Evolutionary conservation across 2,888 invertebrate genomes (phyloP).

Genomic region (Parasteatoda lunata): DNA sequence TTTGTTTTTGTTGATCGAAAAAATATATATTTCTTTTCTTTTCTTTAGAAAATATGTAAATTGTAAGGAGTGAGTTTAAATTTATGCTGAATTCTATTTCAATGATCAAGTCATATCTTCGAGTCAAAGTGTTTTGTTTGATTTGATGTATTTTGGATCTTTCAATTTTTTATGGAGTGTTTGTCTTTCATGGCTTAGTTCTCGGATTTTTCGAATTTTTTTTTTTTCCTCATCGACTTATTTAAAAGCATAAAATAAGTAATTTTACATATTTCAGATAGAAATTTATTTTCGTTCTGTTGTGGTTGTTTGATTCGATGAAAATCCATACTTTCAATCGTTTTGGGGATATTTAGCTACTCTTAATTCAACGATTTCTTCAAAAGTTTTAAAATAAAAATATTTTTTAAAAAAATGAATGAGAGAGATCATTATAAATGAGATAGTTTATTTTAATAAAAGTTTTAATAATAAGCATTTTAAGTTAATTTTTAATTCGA

Average conservation of each 20-base stretch:
- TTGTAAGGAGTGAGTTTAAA: slow-evolving; percentile 41
- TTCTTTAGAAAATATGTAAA: slow-evolving; percentile 56
- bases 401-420: too few relatives aligned
- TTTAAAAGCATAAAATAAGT: background rate
- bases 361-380: too few relatives aligned
- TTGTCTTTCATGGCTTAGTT: slow-evolving; percentile 41
- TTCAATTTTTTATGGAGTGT: slow-evolving; percentile 36
- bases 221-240: background rate
- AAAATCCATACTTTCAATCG: too few relatives aligned
- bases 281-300: too few relatives aligned
- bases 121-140: slow-evolving; percentile 52
- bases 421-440: too few relatives aligned
- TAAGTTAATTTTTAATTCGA: too few relatives aligned
- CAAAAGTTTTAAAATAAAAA: too few relatives aligned
- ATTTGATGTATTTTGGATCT: slow-evolving; percentile 44
- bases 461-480: too few relatives aligned
- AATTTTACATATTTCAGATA: too few relatives aligned
- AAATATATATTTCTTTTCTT: slow-evolving; percentile 11
- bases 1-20: slow-evolving; percentile 44
- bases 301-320: too few relatives aligned
- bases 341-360: too few relatives aligned
- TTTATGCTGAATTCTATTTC: slow-evolving; percentile 58
- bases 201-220: background rate
- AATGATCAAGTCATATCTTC: slow-evolving; percentile 48
- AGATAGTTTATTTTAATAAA: too few relatives aligned